Evolutionary conservation across 2,888 invertebrate species (phyloP).

Genomic region (Leptinotarsa juncta): DNA sequence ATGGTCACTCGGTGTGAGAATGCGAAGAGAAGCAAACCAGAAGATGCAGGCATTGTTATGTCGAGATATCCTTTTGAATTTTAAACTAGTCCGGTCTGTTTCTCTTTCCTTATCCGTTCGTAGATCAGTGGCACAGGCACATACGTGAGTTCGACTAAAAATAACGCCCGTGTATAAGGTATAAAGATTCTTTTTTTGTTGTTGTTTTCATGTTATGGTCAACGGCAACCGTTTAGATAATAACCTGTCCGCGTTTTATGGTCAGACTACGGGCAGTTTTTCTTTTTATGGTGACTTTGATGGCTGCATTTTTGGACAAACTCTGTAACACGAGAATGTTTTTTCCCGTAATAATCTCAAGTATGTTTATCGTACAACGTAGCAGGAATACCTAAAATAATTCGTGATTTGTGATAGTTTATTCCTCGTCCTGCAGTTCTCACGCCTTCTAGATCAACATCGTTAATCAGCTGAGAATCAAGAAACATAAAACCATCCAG

Average conservation of each 20-base stretch:
- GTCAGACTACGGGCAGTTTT: conserved; percentile 26
- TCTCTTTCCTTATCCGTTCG: conserved; percentile 42
- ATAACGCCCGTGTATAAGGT: conserved; percentile 16
- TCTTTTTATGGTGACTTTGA: conserved; percentile 25
- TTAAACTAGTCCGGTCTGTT: conserved; percentile 48
- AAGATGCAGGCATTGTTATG: conserved; percentile 48
- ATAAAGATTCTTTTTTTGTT: conserved; percentile 15
- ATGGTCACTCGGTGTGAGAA: conserved; percentile 32
- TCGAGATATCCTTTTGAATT: conserved; percentile 50
- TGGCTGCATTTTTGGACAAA: conserved; percentile 19
- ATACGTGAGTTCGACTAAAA: conserved; percentile 19
- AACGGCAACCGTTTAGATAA: conserved; percentile 30
- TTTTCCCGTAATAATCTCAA: conserved; percentile 8
- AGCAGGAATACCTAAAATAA: background rate
- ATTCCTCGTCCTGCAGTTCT: background rate
- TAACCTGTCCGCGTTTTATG: conserved; percentile 34
- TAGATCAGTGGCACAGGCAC: conserved; percentile 38
- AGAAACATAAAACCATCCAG: no score
- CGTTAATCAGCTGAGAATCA: no score
- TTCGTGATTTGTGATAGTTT: background rate
- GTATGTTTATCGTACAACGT: background rate
- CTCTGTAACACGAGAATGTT: conserved; percentile 5
- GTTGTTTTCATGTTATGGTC: conserved; percentile 33
- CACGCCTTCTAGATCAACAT: background rate
- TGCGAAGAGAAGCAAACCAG: conserved; percentile 24